Base-by-base conservation (phyloP, 2,797 vertebrate genomes). In the Etheostoma perlongum region DNA sequence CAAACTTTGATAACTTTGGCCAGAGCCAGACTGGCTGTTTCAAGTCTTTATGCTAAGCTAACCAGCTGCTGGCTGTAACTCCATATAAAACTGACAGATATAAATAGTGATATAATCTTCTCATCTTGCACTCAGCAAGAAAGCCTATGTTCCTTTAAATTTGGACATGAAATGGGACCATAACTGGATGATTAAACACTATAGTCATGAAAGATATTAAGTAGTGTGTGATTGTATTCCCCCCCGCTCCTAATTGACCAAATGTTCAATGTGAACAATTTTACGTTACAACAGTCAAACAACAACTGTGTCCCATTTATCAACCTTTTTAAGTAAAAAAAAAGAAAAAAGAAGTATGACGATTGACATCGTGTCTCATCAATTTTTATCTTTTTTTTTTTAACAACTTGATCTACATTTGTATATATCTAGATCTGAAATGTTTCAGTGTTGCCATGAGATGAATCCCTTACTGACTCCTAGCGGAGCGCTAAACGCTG, bases 401-500 rank as follows among this genome's bases (percentile, higher is more conserved):
- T 63, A 23, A 44, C 19, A 47, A 44, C 14, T 19, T 47, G 3
- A 57, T 36, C 8, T 30, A 23, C 12, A 30, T 72, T 19, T 36
- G 15, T 59, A 40, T 40, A 9, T 44, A 14, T 44, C 27, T n/a
- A 65, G 51, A 70, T 61, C 18, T 61, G 15, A 6, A 47, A 44
- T 36, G 33, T 78, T 72, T 72, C 40, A 76, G 18, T 5, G 40
- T 66, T 69, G 48, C 48, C 54, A 47, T 19, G 27, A 21, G 33
- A 64, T 51, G 46, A 63, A 61, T 60, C 67, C 47, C 10, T 79
- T 21, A 40, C 51, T 2, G 77, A 90, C 78, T 72, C 89, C 87
- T 86, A 67, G 88, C 80, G 86, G 64, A 73, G 23, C 40, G 47
- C 60, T 64, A 58, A 85, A 72, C 5, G 15, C 76, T 73, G 59